Evolutionary conservation across 2,797 vertebrate species (phyloP).

Genomic region (Anguilla megastoma): DNA sequence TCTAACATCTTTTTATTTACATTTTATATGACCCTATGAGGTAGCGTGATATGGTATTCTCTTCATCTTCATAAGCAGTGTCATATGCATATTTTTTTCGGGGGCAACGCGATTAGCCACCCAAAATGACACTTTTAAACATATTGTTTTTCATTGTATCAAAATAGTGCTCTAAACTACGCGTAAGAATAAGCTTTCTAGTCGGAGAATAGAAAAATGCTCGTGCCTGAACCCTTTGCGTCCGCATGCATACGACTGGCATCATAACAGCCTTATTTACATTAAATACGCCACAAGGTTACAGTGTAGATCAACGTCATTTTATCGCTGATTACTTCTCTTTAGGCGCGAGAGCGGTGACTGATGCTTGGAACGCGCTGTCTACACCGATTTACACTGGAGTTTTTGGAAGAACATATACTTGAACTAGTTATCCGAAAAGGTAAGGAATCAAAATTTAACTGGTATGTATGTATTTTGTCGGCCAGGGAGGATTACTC

Average conservation of each 20-base stretch:
- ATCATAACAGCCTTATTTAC: slow-evolving; percentile 99
- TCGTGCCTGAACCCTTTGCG: slow-evolving; percentile 83
- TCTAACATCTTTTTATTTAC: slow-evolving; percentile 63
- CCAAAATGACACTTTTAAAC: slow-evolving; percentile 91
- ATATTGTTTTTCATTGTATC: slow-evolving; percentile 82
- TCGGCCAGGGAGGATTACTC: slow-evolving; percentile 29
- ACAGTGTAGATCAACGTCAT: slow-evolving; percentile 97
- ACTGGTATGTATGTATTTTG: slow-evolving; percentile 36
- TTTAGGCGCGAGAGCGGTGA: slow-evolving; percentile 85
- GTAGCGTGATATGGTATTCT: slow-evolving; percentile 73
- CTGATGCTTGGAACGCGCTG: slow-evolving; percentile 85
- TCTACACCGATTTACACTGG: slow-evolving; percentile 81
- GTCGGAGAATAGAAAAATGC: slow-evolving; percentile 80
- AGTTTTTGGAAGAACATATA: slow-evolving; percentile 79
- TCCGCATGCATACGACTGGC: slow-evolving; percentile 90
- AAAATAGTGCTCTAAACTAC: slow-evolving; percentile 81
- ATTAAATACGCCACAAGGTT: slow-evolving; percentile 99
- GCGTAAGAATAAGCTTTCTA: slow-evolving; percentile 81
- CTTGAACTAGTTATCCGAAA: slow-evolving; percentile 81
- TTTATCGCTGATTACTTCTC: slow-evolving; percentile 98
- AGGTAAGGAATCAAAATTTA: slow-evolving; percentile 84
- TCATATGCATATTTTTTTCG: slow-evolving; percentile 80
- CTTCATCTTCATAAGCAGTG: slow-evolving; percentile 77
- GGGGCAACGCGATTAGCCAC: slow-evolving; percentile 81
- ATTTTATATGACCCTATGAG: slow-evolving; percentile 73